Percentiles rank a stretch among this genome's conserved stretches.
Evolutionary conservation across 1,140 invertebrate genomes (phyloP).

Genomic region (Aporrectodea caliginosa): DNA sequence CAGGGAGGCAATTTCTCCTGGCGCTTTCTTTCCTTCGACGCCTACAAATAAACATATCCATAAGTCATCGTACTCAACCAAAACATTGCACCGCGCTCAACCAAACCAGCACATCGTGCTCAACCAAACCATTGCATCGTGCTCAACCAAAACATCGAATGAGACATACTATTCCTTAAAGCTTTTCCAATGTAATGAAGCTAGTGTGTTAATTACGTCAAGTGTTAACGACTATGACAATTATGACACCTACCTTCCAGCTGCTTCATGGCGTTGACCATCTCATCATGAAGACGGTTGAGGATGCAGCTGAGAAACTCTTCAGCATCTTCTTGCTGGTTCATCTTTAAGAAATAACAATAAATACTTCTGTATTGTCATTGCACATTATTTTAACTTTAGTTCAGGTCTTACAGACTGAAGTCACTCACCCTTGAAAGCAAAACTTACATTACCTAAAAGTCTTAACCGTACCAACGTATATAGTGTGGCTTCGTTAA

Average conservation of each 20-base stretch:
- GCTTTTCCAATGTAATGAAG: too few relatives aligned
- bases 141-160: too few relatives aligned
- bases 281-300: slow-evolving; percentile 92
- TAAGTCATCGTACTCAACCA: too few relatives aligned
- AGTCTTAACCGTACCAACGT: not conserved
- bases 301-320: slow-evolving; percentile 87
- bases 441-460: not conserved
- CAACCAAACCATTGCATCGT: too few relatives aligned
- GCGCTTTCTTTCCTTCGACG: slow-evolving; percentile 37
- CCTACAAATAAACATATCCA: too few relatives aligned
- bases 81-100: too few relatives aligned
- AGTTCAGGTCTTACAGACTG: not conserved
- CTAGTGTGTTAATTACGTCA: too few relatives aligned
- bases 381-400: not conserved
- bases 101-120: too few relatives aligned
- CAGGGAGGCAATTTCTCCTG: too few relatives aligned
- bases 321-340: slow-evolving; percentile 81
- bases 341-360: slow-evolving; percentile 37
- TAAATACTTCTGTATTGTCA: not conserved
- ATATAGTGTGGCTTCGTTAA: not conserved
- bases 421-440: not conserved
- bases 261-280: slow-evolving; percentile 66
- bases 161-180: too few relatives aligned
- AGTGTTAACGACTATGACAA: too few relatives aligned
- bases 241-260: not conserved